These are phyloP conservation scores for Trichechus manatus DNA, from an alignment of 2,113 vertebrate genomes.

Conservation along the genomic window DNA sequence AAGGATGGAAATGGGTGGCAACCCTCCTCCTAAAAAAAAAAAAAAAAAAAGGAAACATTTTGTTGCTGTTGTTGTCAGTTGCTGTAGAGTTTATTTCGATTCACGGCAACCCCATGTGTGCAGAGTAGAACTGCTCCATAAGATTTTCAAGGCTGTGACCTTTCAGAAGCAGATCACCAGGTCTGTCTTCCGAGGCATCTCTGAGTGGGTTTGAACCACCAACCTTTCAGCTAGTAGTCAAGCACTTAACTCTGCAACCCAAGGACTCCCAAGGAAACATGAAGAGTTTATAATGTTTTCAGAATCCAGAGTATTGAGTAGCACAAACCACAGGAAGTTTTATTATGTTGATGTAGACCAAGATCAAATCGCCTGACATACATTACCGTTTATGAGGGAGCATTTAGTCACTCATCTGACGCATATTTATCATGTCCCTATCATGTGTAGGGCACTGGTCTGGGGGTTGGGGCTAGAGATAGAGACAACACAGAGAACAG, in stretches of 20 bases:
- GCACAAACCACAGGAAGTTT: not conserved
- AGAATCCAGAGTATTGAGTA: not conserved
- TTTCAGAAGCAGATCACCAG: too few relatives aligned
- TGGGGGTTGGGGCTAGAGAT: not conserved
- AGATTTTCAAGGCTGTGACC: too few relatives aligned
- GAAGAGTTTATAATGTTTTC: not conserved
- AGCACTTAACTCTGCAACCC: too few relatives aligned
- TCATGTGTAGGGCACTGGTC: not conserved
- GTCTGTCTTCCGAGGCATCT: too few relatives aligned
- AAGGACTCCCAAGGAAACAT: not conserved
- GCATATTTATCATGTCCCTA: accelerated
- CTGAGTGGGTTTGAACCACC: too few relatives aligned
- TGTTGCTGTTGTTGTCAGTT: not conserved
- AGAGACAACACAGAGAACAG: accelerated
- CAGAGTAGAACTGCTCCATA: too few relatives aligned
- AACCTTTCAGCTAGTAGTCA: too few relatives aligned
- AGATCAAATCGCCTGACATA: not conserved
- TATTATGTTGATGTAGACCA: not conserved
- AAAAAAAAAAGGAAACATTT: not conserved
- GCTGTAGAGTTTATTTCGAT: not conserved
- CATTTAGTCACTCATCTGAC: not conserved
- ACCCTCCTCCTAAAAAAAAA: not conserved
- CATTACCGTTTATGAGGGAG: not conserved
- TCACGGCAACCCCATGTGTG: not conserved
- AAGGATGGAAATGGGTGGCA: not conserved